Evolutionary conservation across 2,113 vertebrate genomes (phyloP).

Genomic region (Cephalopterus ornatus): DNA sequence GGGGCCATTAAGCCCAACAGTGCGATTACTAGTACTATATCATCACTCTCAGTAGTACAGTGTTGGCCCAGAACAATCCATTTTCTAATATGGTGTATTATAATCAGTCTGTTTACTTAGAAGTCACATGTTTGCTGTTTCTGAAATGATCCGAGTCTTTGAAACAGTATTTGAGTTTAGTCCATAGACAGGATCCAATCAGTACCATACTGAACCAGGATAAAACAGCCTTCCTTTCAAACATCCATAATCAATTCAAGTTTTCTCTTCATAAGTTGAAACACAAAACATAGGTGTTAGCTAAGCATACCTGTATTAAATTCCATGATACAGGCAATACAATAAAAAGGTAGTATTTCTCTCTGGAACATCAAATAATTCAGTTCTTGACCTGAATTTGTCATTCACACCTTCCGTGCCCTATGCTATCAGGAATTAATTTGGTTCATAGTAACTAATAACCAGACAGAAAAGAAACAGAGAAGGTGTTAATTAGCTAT

Average conservation of each 20-base stretch:
- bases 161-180: neutral
- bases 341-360: neutral
- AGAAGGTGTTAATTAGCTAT: conserved; percentile 35
- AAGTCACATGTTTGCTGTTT: neutral
- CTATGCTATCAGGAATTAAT: neutral
- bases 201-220: neutral
- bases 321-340: neutral
- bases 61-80: neutral
- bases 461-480: conserved; percentile 12
- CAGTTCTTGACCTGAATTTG: neutral
- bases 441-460: neutral
- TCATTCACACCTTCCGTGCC: neutral
- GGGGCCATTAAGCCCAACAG: conserved; percentile 25
- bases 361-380: neutral
- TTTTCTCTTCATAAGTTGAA: neutral
- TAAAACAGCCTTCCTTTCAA: neutral
- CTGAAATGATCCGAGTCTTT: neutral
- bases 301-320: neutral
- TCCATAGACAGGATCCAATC: neutral
- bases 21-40: neutral
- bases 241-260: neutral
- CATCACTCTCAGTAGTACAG: neutral
- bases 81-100: neutral
- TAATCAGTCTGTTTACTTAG: neutral
- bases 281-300: neutral